phyloP scores from a whole-genome alignment of 2,797 vertebrate genomes.

The Notolepis coatsorum region DNA sequence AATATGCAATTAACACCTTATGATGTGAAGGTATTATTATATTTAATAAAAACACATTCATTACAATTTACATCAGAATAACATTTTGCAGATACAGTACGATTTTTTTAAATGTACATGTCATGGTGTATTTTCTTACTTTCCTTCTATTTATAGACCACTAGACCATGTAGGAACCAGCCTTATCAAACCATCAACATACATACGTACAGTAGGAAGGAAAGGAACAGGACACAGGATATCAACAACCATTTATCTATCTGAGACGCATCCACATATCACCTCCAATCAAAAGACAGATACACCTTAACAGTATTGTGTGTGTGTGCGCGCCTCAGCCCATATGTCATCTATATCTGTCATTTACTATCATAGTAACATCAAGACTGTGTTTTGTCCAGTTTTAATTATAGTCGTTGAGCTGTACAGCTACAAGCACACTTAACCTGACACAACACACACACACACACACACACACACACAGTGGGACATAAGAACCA shows the following conservation, averaged over 20 bases:
- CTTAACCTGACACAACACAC: background rate
- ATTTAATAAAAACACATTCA: too few relatives aligned
- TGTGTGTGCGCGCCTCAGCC: background rate
- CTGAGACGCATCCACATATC: too few relatives aligned
- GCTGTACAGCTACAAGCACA: conserved; percentile 1
- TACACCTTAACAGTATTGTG: background rate
- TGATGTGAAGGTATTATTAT: too few relatives aligned
- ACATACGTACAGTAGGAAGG: background rate
- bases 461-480: background rate
- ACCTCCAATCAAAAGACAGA: too few relatives aligned
- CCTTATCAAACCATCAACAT: too few relatives aligned
- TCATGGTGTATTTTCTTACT: too few relatives aligned
- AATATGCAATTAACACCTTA: too few relatives aligned
- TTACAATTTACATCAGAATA: too few relatives aligned
- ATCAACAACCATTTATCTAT: conserved; percentile 5
- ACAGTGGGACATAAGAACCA: background rate
- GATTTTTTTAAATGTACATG: too few relatives aligned
- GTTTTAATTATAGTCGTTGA: background rate
- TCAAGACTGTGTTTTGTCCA: background rate
- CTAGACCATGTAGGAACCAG: too few relatives aligned
- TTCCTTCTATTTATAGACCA: too few relatives aligned
- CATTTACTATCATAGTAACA: background rate
- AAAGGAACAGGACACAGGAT: background rate
- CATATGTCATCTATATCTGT: background rate
- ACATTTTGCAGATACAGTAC: too few relatives aligned